Conservation (phyloP, 2,113 vertebrate species). For the Mesoclemmys tuberculata region DNA sequence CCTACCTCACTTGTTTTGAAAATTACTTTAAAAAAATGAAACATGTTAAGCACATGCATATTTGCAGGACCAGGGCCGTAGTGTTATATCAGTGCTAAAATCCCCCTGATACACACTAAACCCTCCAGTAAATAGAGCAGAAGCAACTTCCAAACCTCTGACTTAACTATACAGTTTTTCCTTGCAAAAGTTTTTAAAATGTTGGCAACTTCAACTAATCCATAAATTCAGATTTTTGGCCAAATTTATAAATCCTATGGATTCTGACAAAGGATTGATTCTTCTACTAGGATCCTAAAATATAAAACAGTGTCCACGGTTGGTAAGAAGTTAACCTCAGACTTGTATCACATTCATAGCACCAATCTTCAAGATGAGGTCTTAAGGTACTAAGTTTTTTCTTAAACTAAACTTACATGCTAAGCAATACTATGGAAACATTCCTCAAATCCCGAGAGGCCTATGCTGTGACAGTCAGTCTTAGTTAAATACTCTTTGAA, state of each 20-base stretch:
- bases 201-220: background rate
- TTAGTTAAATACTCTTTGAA: background rate
- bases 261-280: background rate
- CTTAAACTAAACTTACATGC: background rate
- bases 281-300: background rate
- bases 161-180: background rate
- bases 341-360: background rate
- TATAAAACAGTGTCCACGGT: background rate
- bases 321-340: background rate
- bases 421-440: background rate
- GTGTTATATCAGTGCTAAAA: background rate
- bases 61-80: background rate
- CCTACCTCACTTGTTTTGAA: background rate
- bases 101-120: background rate
- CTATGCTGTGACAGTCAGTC: background rate
- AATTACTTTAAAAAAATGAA: background rate
- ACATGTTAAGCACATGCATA: background rate
- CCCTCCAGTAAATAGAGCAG: background rate
- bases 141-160: background rate
- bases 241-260: background rate
- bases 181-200: background rate
- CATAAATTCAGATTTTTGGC: background rate
- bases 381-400: background rate
- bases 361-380: background rate
- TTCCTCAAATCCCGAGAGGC: background rate